Evolutionary conservation across 2,113 vertebrate species (phyloP).

Genomic region (Chaetodon auriga): DNA sequence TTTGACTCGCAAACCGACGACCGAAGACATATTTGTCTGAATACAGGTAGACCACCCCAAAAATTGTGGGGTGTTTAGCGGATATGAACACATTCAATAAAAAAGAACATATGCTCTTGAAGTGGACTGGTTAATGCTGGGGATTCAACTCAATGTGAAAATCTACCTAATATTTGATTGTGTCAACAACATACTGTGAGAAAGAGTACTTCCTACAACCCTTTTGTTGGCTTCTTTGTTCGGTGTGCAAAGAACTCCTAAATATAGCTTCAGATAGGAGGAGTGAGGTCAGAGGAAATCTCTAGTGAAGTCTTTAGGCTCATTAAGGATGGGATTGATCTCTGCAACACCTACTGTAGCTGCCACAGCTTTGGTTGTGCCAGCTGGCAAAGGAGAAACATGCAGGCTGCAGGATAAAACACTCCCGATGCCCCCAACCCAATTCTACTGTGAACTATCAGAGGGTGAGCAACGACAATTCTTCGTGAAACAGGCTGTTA

Average conservation of each 20-base stretch:
- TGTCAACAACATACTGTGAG: neutral
- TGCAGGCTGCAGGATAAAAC: conserved; percentile 20
- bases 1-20: too few species aligned
- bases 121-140: neutral
- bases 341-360: conserved; percentile 72
- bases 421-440: neutral
- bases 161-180: neutral
- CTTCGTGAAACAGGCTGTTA: neutral
- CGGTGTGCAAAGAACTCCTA: conserved; percentile 49
- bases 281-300: conserved; percentile 78
- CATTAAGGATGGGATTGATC: conserved; percentile 79
- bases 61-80: too few species aligned
- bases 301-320: conserved; percentile 75
- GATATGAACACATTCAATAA: neutral
- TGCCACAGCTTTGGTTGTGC: conserved; percentile 53
- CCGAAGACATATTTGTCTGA: too few species aligned
- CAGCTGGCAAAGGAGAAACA: conserved; percentile 66
- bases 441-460: conserved; percentile 11
- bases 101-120: too few species aligned
- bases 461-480: neutral
- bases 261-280: conserved; percentile 66
- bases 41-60: too few species aligned
- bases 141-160: neutral
- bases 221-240: conserved; percentile 26
- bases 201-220: too few species aligned